phyloP scores from a whole-genome alignment of 35 echinoderm and acorn worm species.

The Strongylocentrotus purpuratus region DNA sequence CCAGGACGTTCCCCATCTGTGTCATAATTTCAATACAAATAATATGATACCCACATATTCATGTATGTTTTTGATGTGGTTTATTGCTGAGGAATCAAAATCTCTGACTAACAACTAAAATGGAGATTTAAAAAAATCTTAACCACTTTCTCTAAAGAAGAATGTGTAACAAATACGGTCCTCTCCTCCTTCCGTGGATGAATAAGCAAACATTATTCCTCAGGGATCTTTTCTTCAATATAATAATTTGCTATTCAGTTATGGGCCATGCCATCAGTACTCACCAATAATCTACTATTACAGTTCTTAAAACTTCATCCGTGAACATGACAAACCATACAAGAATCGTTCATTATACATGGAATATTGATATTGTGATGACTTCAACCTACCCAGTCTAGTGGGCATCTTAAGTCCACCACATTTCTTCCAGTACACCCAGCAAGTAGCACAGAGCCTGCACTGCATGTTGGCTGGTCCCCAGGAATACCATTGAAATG shows the following conservation, averaged over 20 bases:
- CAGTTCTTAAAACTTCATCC: too few relatives aligned
- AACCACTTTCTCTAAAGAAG: background rate
- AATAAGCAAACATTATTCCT: background rate
- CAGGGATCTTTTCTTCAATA: too few relatives aligned
- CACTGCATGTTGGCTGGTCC: conserved; percentile 99
- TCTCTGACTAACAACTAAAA: background rate
- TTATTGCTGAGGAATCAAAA: too few relatives aligned
- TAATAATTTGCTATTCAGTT: too few relatives aligned
- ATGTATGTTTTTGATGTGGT: too few relatives aligned
- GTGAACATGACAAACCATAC: too few relatives aligned
- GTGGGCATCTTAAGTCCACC: conserved; percentile 99
- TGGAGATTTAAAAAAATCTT: background rate
- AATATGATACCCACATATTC: background rate
- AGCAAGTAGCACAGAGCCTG: conserved; percentile 94
- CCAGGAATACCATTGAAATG: conserved; percentile 99
- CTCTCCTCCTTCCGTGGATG: background rate
- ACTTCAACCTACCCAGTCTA: conserved; percentile 72
- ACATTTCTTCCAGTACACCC: conserved; percentile 99
- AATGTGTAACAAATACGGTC: background rate
- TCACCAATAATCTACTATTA: too few relatives aligned
- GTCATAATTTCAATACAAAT: background rate
- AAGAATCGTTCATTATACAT: too few relatives aligned
- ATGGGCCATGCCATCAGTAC: too few relatives aligned
- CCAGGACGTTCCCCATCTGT: conserved; percentile 86
- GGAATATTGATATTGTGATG: too few relatives aligned